Base-by-base conservation (phyloP, 1,140 invertebrate species). In the Zaprionus vittiger region DNA sequence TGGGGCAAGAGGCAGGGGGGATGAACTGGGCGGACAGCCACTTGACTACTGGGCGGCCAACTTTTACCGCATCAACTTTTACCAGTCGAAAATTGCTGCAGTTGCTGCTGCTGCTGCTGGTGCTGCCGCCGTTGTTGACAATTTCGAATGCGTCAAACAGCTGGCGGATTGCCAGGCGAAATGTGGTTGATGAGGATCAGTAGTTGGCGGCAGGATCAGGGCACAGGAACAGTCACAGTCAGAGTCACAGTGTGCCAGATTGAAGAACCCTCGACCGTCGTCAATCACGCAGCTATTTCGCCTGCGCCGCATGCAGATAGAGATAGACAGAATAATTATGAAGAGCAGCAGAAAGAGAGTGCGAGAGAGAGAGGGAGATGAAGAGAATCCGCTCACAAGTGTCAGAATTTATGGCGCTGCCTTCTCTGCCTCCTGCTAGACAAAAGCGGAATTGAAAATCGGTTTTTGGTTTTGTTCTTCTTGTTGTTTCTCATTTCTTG, bases 151-250 rank as follows among this genome's bases (percentile, higher is more conserved):
- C 59, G 47, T 84, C 82, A 71, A 75, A 57, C 81, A 81, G 49
- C 67, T 83, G 81, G 17, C 44, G 31, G 17, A 54, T 57, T 54
- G 54, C 31, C 68, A 28, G 24, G 67, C 72, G 72, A 83, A 87
- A 89, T 81, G 78, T 87, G 84, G 79, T 80, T 87, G 84, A 87
- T 83, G 81, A 87, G 84, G 84, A 89, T 87, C 80, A 68, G 41
- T 52, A 68, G 31, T 41, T 41, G 14, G 38, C 38, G 47, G 47
- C 47, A 52, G 47, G 47, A 52, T 34, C 31, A 34, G 31, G 38
- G 38, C 4, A 59, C 31, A 47, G 67, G 41, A 75, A 63, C 41
- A 66, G 61, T 62, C 56, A 60, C 61, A 66, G 61, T 66, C 24
- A 26, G 5, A 66, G 61, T 66, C 56, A 60, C 61, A 66, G 61